Evolutionary conservation across 2,113 vertebrate species (phyloP).

Genomic region (Callospermophilus lateralis): DNA sequence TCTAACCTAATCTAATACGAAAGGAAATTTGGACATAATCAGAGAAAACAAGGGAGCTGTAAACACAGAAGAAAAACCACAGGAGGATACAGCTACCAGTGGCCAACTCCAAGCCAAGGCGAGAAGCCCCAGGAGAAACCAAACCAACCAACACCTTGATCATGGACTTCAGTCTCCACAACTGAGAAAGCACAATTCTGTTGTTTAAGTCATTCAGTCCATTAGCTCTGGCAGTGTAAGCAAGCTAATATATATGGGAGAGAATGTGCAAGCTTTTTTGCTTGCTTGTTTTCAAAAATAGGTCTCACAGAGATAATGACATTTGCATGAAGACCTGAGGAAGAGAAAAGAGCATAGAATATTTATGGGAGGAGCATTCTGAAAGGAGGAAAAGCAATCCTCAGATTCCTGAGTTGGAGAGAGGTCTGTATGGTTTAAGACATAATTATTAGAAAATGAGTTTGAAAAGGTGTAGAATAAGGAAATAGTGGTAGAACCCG

Average conservation of each 20-base stretch:
- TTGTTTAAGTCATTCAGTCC: not conserved
- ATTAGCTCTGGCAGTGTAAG: not conserved
- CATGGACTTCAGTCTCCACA: not conserved
- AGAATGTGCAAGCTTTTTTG: not conserved
- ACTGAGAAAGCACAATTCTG: not conserved
- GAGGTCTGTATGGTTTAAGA: not conserved
- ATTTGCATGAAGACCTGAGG: not conserved
- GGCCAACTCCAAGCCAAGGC: not conserved
- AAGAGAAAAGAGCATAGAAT: not conserved
- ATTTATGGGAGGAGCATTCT: not conserved
- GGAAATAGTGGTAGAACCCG: not conserved
- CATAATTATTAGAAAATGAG: not conserved
- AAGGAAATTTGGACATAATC: not conserved
- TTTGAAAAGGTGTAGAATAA: not conserved
- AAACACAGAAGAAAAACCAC: not conserved
- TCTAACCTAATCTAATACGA: not conserved
- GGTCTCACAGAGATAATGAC: slow-evolving; percentile 9
- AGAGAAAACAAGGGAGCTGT: not conserved
- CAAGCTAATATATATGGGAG: not conserved
- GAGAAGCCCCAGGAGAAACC: not conserved
- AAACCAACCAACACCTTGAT: not conserved
- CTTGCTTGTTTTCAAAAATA: not conserved
- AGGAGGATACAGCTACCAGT: not conserved
- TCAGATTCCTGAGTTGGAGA: not conserved
- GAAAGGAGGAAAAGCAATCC: not conserved